Conservation (phyloP, 2,888 invertebrate genomes). For the Dromius quadrimaculatus region DNA sequence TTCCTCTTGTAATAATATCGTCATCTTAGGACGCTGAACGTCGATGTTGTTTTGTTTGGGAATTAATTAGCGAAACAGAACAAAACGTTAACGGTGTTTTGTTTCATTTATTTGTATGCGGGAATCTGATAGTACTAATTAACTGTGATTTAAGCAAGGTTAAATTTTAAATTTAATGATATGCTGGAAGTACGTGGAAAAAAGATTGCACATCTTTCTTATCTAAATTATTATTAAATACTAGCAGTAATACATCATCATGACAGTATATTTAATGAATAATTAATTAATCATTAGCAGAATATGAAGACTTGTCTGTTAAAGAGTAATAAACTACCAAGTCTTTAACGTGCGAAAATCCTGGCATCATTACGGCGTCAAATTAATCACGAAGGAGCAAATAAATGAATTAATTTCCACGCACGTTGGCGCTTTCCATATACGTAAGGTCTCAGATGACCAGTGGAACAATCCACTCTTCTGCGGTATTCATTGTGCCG, state of each 20-base stretch:
- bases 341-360: conserved; percentile 8
- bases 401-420: conserved; percentile 11
- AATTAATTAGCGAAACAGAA: conserved; percentile 21
- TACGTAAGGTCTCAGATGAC: background rate
- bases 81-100: conserved; percentile 21
- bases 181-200: background rate
- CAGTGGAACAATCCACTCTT: background rate
- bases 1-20: conserved; percentile 8
- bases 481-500: conserved; percentile 1
- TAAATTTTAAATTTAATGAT: conserved; percentile 27
- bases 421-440: background rate
- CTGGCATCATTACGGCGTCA: background rate
- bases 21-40: conserved; percentile 13
- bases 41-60: conserved; percentile 21
- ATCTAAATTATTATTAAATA: no score
- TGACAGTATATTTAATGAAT: background rate
- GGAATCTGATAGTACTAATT: conserved; percentile 22
- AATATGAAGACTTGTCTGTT: background rate
- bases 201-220: no score
- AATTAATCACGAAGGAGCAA: conserved; percentile 1
- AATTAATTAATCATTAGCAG: background rate
- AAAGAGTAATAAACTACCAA: background rate
- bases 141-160: conserved; percentile 32
- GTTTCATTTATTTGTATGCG: conserved; percentile 24
- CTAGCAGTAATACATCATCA: background rate